Base-by-base conservation (phyloP, 2,888 invertebrate genomes). In the Physocephala rufipes region DNA sequence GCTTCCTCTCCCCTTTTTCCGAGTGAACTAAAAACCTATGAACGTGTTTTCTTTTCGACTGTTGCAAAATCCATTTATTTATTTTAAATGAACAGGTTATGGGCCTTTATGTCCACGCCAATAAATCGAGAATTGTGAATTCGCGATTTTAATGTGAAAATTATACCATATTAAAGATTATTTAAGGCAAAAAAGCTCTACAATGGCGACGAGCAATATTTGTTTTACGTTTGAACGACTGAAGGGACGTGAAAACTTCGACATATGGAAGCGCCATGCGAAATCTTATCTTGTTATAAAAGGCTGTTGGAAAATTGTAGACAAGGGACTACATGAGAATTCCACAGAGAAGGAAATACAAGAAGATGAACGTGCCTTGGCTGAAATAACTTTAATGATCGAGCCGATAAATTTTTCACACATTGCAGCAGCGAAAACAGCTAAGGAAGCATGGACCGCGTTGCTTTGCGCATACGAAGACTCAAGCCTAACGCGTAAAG, bases 241-340 rank as follows among this genome's bases (percentile, higher is more conserved):
- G 28, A 67, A 59, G 55, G 70, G 71, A 36, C 71, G 74, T n/a
- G 75, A 75, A 21, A 75, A 73, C 63, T 69, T 71, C 47, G 71
- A 75, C 58, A 61, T 12, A 72, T 82, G 78, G 84, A 82, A 75
- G 82, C 86, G 82, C 43, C 61, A 72, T 45, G 67, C 70, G 53
- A 71, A 73, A 47, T 75, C 74, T 24, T 74, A 65, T 58, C 66
- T 74, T 1, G 67, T 73, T 16, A 66, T 74, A 47, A 73, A 65
- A n/a, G 28, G 53, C 43, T 51, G 72, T 19, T 72, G 69, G 72
- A 72, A 69, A 26, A 69, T 69, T 69, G 66, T 72, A 51, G 72
- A 72, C 68, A 19, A 53, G 64, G 69, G 72, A 21, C 51, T 51
- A 51, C 19, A 16, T 51, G 5, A 1, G 19, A 21, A 73, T 1